phyloP scores from a whole-genome alignment of 2,797 vertebrate species.

The Brachymystax lenok region DNA sequence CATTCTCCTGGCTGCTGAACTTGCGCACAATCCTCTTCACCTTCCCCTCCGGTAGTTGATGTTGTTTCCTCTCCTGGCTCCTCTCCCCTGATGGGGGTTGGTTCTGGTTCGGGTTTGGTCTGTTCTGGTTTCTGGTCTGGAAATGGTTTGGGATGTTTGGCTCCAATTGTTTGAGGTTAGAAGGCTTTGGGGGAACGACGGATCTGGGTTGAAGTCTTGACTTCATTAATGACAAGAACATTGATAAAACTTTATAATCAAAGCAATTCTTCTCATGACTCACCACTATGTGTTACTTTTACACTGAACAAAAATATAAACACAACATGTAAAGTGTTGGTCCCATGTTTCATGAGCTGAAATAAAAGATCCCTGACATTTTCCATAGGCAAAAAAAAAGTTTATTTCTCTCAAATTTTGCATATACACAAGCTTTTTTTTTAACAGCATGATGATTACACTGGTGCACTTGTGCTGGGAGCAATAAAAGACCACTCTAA shows the following conservation, averaged over 20 bases:
- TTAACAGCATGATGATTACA: no score
- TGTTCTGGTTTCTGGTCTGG: background rate
- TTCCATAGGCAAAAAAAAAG: no score
- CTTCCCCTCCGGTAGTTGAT: constrained; percentile 7
- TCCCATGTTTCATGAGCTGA: no score
- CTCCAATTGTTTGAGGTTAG: background rate
- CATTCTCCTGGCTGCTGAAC: constrained; percentile 16
- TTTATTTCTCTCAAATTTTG: background rate
- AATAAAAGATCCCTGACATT: no score
- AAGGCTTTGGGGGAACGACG: constrained; percentile 1
- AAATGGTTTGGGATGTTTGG: background rate
- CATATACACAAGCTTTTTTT: no score
- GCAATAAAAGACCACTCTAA: background rate
- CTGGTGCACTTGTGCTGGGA: no score
- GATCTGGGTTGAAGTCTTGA: background rate
- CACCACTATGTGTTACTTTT: background rate
- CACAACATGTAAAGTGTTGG: no score
- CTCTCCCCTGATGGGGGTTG: background rate
- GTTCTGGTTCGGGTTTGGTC: background rate
- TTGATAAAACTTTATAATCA: background rate
- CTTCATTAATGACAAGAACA: background rate
- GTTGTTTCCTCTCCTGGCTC: background rate
- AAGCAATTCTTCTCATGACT: background rate
- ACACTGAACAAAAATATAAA: background rate
- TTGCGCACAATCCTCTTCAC: constrained; percentile 33